Evolutionary conservation across 2,797 vertebrate genomes (phyloP), one percentile per base, ranked within the genome.

Genomic region (Sebastes diaconus): DNA sequence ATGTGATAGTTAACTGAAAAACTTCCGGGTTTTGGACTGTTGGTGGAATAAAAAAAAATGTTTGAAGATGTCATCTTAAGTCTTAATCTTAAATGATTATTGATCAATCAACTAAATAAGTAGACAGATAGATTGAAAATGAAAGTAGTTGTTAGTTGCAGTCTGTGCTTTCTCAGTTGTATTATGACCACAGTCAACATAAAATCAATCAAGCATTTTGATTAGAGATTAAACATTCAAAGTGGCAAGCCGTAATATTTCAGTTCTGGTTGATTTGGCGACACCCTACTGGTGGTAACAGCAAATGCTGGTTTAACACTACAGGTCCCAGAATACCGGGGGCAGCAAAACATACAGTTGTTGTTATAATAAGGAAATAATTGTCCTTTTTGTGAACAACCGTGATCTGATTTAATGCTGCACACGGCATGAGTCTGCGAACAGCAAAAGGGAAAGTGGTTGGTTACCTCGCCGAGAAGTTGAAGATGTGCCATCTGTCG

Each of bases 341-440:
- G 42, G 0, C 42, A 50, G 16, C 16, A 50, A 50, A 50, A 50
- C 42, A 50, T 46, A 18, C 39, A 7, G 14, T 46, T 46, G 14
- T 1, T 46, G 14, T 46, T 46, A 16, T 46, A 16, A 18, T 46
- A 1, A 46, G 7, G 42, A 50, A 50, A 50, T 46, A 2, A 18
- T 46, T 46, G 1, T 16, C 39, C 14, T 50, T 50, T 50, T 50
- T 50, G 42, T 50, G 42, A 50, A 50, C 42, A 50, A 20, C 42
- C 3, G 3, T 2, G 42, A 50, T 50, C 42, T 18, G 16, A 20
- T 50, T 50, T 50, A 0, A 46, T 46, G 42, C 42, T 7, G 6
- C 42, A 18, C 16, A 46, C 1, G 0, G 3, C 16, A 46, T 20
- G 16, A 0, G 16, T 18, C 42, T 0, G 0, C 0, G 42, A 50